Evolutionary conservation across 2,797 vertebrate genomes (phyloP).

Genomic region (Poecile montanus): DNA sequence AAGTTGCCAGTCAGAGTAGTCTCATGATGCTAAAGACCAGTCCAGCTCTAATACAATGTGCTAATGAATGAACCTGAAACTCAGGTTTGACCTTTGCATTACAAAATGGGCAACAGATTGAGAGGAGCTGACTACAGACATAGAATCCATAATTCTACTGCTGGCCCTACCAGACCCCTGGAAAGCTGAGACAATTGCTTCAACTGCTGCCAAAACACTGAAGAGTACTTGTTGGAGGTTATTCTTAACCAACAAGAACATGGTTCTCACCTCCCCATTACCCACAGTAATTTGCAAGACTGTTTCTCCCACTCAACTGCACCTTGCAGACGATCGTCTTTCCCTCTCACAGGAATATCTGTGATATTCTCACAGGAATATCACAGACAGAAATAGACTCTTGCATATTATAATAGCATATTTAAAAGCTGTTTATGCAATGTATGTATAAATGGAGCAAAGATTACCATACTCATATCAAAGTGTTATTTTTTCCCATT

Average conservation of each 20-base stretch:
- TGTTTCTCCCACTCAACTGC: neutral
- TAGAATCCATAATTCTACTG: neutral
- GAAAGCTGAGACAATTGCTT: neutral
- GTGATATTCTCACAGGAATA: slow-evolving; percentile 27
- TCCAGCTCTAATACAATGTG: neutral
- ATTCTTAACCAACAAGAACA: neutral
- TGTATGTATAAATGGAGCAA: neutral
- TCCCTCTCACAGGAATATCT: neutral
- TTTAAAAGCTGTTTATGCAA: slow-evolving; percentile 36
- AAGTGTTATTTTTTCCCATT: neutral
- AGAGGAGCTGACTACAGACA: neutral
- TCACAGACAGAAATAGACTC: slow-evolving; percentile 1
- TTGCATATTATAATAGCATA: slow-evolving; percentile 15
- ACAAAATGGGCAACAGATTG: neutral
- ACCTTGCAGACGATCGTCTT: neutral
- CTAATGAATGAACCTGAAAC: neutral
- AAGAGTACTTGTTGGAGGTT: neutral
- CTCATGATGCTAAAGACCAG: neutral
- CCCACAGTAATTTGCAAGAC: neutral
- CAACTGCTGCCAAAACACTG: neutral
- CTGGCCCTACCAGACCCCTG: neutral
- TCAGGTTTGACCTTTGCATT: neutral
- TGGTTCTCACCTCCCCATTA: neutral
- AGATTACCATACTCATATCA: neutral
- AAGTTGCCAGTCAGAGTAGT: neutral